Conservation (phyloP, 2,888 invertebrate genomes). For the Aphrophora alni region DNA sequence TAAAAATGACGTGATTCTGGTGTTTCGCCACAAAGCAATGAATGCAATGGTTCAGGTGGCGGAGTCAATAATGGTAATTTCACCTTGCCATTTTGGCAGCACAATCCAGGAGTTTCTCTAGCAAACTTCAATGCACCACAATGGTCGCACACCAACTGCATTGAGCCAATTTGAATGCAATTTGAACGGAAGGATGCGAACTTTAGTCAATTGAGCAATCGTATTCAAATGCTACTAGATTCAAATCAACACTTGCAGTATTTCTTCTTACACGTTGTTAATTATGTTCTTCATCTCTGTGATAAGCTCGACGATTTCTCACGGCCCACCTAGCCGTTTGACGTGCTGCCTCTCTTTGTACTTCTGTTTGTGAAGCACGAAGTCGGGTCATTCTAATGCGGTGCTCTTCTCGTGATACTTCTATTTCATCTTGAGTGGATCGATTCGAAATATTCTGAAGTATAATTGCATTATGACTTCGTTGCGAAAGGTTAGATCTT, state of each 20-base stretch:
- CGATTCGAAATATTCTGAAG: constrained; percentile 10
- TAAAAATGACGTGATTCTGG: constrained; percentile 7
- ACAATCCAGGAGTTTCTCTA: constrained; percentile 16
- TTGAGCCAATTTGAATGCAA: no score
- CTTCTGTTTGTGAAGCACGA: constrained; percentile 17
- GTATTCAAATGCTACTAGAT: no score
- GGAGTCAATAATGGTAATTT: background rate
- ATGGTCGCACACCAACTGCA: constrained; percentile 3
- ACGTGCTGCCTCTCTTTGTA: background rate
- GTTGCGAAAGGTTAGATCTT: constrained; percentile 4
- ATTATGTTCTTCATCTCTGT: no score
- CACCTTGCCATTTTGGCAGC: no score
- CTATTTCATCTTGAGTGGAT: constrained; percentile 3
- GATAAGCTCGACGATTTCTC: no score
- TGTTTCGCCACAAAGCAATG: constrained; percentile 23
- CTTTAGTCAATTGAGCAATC: no score
- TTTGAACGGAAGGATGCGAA: constrained; percentile 2
- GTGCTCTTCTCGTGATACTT: constrained; percentile 13
- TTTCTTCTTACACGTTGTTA: no score
- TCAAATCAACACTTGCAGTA: no score
- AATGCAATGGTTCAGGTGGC: constrained; percentile 18
- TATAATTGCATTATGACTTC: background rate
- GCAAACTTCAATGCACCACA: constrained; percentile 10
- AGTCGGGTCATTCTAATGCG: constrained; percentile 1
- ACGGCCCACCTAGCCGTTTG: constrained; percentile 6